Evolutionary conservation across 1,140 invertebrate species (phyloP), one percentile per base, ranked within the genome.

Genomic region (Dinoponera quadriceps): DNA sequence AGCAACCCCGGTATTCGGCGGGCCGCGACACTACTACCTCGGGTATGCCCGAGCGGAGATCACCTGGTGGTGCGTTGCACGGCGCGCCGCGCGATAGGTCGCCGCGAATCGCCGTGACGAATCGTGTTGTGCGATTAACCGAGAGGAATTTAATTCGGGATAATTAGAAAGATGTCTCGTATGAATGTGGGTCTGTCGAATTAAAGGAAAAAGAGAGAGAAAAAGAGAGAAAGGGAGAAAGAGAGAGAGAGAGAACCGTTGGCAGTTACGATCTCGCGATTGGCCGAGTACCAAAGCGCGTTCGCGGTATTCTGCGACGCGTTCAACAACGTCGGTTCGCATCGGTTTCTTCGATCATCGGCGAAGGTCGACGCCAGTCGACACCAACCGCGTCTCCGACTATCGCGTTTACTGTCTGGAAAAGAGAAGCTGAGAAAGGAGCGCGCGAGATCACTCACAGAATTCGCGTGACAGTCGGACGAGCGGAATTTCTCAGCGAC

Each of bases 41-140:
- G 86, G 33, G 57, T 44, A 44, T 84, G 82, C 18, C n/a, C 54
- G 71, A 22, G 49, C 48, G 25, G n/a, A 44, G 54, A 81, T 69
- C 85, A 87, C 86, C 85, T 87, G 85, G 55, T 75, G 84, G 55
- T 75, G 84, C 72, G 7, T 20, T 38, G 20, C 16, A 14, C 1
- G 13, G 0, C 4, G 57, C 16, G 11, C 16, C 57, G 54, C 49
- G 44, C n/a, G 22, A 44, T 44, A 44, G 38, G 7, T 49, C 0
- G 29, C 5, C 29, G 55, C 20, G 55, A 29, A 38, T n/a, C 3
- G n/a, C 16, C 27, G 27, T 7, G 85, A 54, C 25, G 51, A 75
- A 77, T 72, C 38, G 38, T 44, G 7, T 9, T 44, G 38, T 44
- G 38, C 38, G 38, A 44, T 44, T 44, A 44, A 44, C 38, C 3